Evolutionary conservation across 2,888 invertebrate genomes (phyloP).

Genomic region (Catotricha subobsoleta): DNA sequence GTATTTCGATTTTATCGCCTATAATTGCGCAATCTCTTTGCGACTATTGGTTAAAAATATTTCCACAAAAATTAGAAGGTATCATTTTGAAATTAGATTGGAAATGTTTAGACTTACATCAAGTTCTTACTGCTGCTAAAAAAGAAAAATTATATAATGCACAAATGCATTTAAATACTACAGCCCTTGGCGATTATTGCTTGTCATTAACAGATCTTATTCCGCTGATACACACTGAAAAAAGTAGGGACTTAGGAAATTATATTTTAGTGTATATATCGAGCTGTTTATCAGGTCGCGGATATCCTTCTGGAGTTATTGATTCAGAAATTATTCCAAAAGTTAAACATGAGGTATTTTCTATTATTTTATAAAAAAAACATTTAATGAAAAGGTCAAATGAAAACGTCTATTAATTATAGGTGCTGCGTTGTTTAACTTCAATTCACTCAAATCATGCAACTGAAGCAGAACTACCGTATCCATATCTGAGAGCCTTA

Average conservation of each 20-base stretch:
- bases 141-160: conserved; percentile 25
- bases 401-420: background rate
- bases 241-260: conserved; percentile 49
- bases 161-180: conserved; percentile 53
- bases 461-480: conserved; percentile 41
- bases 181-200: conserved; percentile 55
- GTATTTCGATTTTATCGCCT: conserved; percentile 43
- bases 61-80: conserved; percentile 44
- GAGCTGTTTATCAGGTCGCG: conserved; percentile 71
- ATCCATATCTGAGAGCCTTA: conserved; percentile 54
- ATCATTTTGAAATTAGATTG: conserved; percentile 56
- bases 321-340: conserved; percentile 39
- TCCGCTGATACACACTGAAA: conserved; percentile 31
- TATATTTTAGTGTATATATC: conserved; percentile 71
- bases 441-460: conserved; percentile 47
- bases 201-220: conserved; percentile 52
- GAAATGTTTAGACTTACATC: conserved; percentile 57
- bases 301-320: conserved; percentile 61
- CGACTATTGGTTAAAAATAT: conserved; percentile 41
- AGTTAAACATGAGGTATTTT: conserved; percentile 44
- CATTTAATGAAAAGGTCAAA: too few species aligned
- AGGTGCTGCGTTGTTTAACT: conserved; percentile 46
- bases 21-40: conserved; percentile 55
- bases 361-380: background rate
- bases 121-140: conserved; percentile 31